Evolutionary conservation across 2,888 invertebrate genomes (phyloP).

Genomic region (Eudemis profundana): DNA sequence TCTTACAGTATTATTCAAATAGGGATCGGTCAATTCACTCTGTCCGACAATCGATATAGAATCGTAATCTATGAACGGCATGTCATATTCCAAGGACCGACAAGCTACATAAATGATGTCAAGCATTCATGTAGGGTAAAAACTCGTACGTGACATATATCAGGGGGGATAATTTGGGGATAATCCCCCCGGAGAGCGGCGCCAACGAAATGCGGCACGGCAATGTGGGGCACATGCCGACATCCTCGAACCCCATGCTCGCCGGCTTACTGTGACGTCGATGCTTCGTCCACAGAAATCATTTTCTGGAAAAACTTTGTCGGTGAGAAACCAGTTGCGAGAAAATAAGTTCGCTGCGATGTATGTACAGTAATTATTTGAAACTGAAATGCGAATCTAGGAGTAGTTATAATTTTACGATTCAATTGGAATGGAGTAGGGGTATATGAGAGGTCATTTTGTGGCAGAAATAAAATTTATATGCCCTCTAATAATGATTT

Average conservation of each 20-base stretch:
- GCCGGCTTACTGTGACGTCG: conserved; percentile 8
- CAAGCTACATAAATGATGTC: conserved; percentile 42
- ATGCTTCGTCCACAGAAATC: background rate
- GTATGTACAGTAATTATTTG: no score
- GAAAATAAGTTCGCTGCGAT: background rate
- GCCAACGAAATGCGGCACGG: conserved; percentile 52
- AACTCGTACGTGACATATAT: conserved; percentile 50
- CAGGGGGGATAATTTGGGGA: conserved; percentile 54
- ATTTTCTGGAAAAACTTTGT: conserved; percentile 15
- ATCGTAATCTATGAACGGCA: conserved; percentile 23
- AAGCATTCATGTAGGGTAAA: conserved; percentile 45
- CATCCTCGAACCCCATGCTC: conserved; percentile 52
- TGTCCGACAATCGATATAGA: conserved; percentile 22
- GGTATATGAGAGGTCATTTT: no score
- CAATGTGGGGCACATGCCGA: conserved; percentile 63
- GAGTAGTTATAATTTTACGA: no score
- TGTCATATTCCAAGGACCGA: conserved; percentile 33
- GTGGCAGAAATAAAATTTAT: no score
- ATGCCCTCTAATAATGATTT: no score
- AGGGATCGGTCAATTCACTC: conserved; percentile 5
- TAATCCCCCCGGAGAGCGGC: conserved; percentile 56
- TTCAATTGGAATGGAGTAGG: no score
- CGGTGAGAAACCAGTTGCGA: background rate
- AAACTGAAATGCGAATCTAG: no score
- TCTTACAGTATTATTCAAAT: conserved; percentile 15